Conservation (phyloP, 2,797 vertebrate species). For the Brotula barbata region DNA sequence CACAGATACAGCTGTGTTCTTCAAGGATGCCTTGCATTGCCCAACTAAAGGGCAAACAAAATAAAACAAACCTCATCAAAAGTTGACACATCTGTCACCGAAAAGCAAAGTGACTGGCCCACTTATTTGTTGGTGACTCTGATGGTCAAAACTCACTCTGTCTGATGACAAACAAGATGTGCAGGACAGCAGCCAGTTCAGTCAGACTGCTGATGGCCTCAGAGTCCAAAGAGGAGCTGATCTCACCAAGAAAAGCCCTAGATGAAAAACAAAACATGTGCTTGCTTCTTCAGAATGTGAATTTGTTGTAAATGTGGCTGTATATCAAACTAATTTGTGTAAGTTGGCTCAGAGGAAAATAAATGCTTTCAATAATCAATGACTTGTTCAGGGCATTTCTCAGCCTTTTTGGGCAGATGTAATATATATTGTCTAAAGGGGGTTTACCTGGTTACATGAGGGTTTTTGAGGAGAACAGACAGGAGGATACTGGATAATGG, state of each 20-base stretch:
- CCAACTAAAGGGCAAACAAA: slow-evolving; percentile 62
- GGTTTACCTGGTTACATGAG: slow-evolving; percentile 82
- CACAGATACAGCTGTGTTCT: slow-evolving; percentile 76
- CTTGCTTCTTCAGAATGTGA: too few species aligned
- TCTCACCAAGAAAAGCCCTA: slow-evolving; percentile 87
- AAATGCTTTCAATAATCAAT: background rate
- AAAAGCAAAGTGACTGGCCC: background rate
- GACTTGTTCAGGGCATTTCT: too few species aligned
- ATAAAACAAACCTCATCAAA: too few species aligned
- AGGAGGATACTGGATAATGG: slow-evolving; percentile 85
- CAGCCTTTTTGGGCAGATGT: background rate
- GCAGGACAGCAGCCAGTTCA: slow-evolving; percentile 82
- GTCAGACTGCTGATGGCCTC: slow-evolving; percentile 82
- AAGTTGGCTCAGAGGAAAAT: background rate
- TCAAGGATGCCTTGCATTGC: slow-evolving; percentile 74
- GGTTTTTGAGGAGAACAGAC: slow-evolving; percentile 79
- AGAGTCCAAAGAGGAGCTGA: slow-evolving; percentile 78
- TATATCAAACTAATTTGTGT: too few species aligned
- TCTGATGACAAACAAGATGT: slow-evolving; percentile 80
- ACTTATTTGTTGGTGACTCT: background rate
- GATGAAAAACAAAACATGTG: slow-evolving; percentile 20
- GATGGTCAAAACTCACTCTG: slow-evolving; percentile 76
- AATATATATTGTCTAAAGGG: background rate
- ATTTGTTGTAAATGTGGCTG: too few species aligned
- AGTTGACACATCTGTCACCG: too few species aligned